Percentiles rank a stretch among this genome's conserved stretches.
These are phyloP conservation scores for Sceliomorpha sp. DNA, from an alignment of 2,888 invertebrate species.

Conservation along the genomic window DNA sequence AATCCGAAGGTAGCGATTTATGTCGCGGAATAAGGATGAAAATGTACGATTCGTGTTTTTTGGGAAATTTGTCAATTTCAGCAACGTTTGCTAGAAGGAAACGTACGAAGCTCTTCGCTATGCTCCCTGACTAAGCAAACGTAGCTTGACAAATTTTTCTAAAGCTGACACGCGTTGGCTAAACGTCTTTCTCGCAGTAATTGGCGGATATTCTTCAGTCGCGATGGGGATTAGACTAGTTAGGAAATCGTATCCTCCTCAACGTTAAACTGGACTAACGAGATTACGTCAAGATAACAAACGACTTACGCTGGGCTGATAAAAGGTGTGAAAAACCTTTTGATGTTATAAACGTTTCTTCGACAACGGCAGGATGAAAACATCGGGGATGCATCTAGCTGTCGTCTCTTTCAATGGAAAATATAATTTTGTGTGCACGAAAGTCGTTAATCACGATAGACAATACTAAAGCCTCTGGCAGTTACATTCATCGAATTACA, in stretches of 20 bases:
- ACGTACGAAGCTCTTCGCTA: too few species aligned
- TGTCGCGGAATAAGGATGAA: too few species aligned
- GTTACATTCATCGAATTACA: too few species aligned
- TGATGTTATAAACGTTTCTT: constrained; percentile 18
- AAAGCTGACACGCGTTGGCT: constrained; percentile 27
- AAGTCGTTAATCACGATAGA: too few species aligned
- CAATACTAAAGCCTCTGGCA: too few species aligned
- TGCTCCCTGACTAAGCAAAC: constrained; percentile 9
- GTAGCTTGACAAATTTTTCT: constrained; percentile 29
- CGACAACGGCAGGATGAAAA: not conserved
- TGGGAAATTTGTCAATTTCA: too few species aligned
- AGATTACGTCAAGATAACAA: constrained; percentile 42
- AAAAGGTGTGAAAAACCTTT: constrained; percentile 21
- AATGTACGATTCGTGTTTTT: not conserved
- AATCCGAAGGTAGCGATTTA: too few species aligned
- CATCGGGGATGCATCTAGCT: too few species aligned
- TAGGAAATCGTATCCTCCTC: constrained; percentile 57
- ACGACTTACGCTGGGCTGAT: constrained; percentile 32
- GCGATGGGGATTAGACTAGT: constrained; percentile 64
- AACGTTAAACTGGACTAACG: constrained; percentile 58
- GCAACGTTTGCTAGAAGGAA: too few species aligned
- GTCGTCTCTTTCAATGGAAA: too few species aligned
- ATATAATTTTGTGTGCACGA: too few species aligned
- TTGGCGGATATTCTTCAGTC: constrained; percentile 58
- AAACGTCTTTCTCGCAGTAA: constrained; percentile 55